Evolutionary conservation across 2,888 invertebrate genomes (phyloP).

Genomic region (Euproctis similis): DNA sequence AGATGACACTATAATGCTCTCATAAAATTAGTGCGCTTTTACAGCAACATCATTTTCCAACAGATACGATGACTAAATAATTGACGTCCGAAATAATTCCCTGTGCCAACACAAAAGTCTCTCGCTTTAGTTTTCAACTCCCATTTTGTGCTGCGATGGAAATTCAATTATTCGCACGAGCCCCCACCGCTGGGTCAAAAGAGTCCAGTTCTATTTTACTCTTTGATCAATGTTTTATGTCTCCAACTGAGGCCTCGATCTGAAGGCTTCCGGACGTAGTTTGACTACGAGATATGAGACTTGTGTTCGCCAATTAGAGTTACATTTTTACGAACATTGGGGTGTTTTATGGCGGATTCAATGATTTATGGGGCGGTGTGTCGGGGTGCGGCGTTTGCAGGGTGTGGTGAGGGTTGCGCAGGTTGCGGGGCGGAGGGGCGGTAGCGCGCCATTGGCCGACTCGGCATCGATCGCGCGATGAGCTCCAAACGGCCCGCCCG

Average conservation of each 20-base stretch:
- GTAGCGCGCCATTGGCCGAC: slow-evolving; percentile 71
- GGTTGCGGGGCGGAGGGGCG: slow-evolving; percentile 58
- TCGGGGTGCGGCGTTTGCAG: slow-evolving; percentile 52
- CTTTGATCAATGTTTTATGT: slow-evolving; percentile 66
- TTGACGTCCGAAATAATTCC: slow-evolving; percentile 69
- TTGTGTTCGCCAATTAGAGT: slow-evolving; percentile 71
- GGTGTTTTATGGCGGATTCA: slow-evolving; percentile 74
- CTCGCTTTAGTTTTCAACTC: slow-evolving; percentile 70
- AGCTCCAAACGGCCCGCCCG: slow-evolving; percentile 68
- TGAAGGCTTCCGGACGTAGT: slow-evolving; percentile 47
- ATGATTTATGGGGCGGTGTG: slow-evolving; percentile 74
- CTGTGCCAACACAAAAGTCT: slow-evolving; percentile 66
- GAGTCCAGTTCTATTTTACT: slow-evolving; percentile 47
- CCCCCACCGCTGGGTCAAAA: slow-evolving; percentile 40
- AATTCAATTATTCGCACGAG: slow-evolving; percentile 73
- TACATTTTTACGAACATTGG: slow-evolving; percentile 73
- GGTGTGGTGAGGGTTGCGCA: slow-evolving; percentile 60
- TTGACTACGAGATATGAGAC: slow-evolving; percentile 58
- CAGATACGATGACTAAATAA: slow-evolving; percentile 63
- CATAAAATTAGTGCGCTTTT: slow-evolving; percentile 32
- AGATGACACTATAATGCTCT: slow-evolving; percentile 11
- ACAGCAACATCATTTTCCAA: slow-evolving; percentile 49
- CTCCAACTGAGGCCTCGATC: slow-evolving; percentile 41
- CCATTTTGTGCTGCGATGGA: slow-evolving; percentile 73
- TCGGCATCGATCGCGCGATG: slow-evolving; percentile 71